A percentile compares a stretch with the other conserved stretches of the same genome.
Evolutionary conservation across 2,113 vertebrate species (phyloP).

Genomic region (Tricholaema leucomelas): DNA sequence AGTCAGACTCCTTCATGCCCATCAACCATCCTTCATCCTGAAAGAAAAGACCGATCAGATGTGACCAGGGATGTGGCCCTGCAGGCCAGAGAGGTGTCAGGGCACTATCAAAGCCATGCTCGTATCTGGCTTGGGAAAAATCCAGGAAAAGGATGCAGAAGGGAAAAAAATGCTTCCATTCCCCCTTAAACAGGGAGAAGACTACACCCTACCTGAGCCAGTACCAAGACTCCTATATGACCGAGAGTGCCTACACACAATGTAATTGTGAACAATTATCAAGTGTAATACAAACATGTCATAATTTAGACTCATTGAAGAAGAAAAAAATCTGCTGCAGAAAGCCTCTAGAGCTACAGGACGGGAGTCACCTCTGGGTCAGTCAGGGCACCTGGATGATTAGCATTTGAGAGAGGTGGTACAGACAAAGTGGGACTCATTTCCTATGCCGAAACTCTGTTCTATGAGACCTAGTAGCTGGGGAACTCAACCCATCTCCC

Average conservation of each 20-base stretch:
- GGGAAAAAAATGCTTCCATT: neutral
- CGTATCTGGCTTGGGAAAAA: neutral
- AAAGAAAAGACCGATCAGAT: neutral
- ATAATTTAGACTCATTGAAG: neutral
- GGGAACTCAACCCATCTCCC: neutral
- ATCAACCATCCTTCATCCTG: slow-evolving; percentile 98
- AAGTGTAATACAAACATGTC: neutral
- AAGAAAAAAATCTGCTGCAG: neutral
- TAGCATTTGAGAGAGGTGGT: neutral
- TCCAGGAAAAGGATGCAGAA: neutral
- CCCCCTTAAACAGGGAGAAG: neutral
- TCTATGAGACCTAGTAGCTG: neutral
- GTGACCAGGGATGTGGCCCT: neutral
- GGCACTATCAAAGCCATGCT: slow-evolving; percentile 44
- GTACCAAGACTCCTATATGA: neutral
- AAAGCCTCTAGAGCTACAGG: neutral
- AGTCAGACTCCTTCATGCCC: slow-evolving; percentile 90
- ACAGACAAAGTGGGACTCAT: neutral
- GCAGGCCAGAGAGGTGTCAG: neutral
- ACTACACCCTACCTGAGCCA: neutral
- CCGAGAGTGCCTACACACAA: neutral
- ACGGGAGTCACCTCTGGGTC: neutral
- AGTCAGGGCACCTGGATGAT: neutral
- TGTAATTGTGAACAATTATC: neutral
- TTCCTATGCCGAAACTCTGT: neutral